These are phyloP conservation scores for Tenualosa ilisha DNA, from an alignment of 2,797 vertebrate genomes.

Conservation along the genomic window DNA sequence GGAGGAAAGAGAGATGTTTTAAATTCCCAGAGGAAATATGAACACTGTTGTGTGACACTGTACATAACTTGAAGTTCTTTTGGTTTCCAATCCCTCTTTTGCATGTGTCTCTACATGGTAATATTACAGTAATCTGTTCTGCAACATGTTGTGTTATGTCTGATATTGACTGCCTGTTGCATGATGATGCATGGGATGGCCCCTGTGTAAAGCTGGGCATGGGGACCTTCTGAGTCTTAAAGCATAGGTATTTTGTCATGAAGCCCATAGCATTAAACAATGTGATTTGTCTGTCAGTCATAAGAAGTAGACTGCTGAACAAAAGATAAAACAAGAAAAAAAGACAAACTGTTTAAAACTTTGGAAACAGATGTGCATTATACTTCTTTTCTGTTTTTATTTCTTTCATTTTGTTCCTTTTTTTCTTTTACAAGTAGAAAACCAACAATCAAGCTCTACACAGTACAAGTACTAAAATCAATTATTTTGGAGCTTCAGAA, in stretches of 20 bases:
- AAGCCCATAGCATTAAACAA: constrained; percentile 52
- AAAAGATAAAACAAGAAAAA: constrained; percentile 40
- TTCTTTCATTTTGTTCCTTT: constrained; percentile 43
- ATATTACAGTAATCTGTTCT: constrained; percentile 69
- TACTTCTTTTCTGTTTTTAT: constrained; percentile 46
- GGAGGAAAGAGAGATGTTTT: constrained; percentile 78
- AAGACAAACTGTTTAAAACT: constrained; percentile 40
- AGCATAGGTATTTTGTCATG: constrained; percentile 57
- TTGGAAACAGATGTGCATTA: constrained; percentile 59
- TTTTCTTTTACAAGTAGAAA: constrained; percentile 48
- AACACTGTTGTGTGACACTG: constrained; percentile 83
- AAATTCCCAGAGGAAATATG: constrained; percentile 74
- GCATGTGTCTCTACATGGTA: constrained; percentile 87
- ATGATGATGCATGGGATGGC: constrained; percentile 62
- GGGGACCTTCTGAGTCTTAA: constrained; percentile 60
- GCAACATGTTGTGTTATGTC: constrained; percentile 58
- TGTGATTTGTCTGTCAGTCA: constrained; percentile 57
- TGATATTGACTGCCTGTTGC: constrained; percentile 63
- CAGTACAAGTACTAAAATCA: constrained; percentile 39
- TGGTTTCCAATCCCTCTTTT: constrained; percentile 61
- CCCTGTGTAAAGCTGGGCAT: constrained; percentile 58
- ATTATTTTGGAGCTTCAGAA: constrained; percentile 40
- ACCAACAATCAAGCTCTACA: constrained; percentile 49
- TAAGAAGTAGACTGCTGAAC: constrained; percentile 54
- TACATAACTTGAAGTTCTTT: constrained; percentile 73